Evolutionary conservation across 1,140 invertebrate species (phyloP), one percentile per base, ranked within the genome.

Genomic region (Papilio xuthus): DNA sequence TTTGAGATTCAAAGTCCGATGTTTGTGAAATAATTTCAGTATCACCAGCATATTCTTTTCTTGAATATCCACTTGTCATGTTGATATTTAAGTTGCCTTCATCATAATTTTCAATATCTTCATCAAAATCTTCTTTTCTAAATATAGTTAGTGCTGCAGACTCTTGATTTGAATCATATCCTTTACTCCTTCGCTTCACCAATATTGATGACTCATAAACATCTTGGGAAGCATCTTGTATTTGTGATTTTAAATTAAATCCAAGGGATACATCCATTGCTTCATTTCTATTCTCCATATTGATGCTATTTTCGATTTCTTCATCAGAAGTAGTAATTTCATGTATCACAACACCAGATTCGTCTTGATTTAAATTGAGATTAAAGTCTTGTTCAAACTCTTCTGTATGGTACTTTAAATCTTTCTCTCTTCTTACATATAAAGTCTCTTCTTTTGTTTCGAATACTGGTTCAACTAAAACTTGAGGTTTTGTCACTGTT

Each of bases 141-240:
- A 85, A 63, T 20, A 91, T 85, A 80, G 87, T 90, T 1, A 90
- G 73, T 10, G 82, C 84, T 72, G 86, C 87, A 71, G 78, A 88
- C 74, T 84, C 86, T 67, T 83, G 56, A 10, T 41, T 73, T 28
- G 60, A 80, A 47, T 80, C 81, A 41, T 53, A 50, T 47, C 56
- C 37, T 41, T 77, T 74, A 32, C 8, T 71, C 15, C 13, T 67
- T 32, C 13, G 60, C 12, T 67, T 67, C 4, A 67, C 2, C 13
- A 28, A 15, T 7, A 26, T 32, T 2, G 53, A 10, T 67, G 60
- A 12, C 12, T 67, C 60, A 12, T 18, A 28, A n/a, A 42, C 50
- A 15, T 63, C 41, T 20, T 76, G 32, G 20, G 47, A 50, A 37
- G 32, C 20, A 26, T 75, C 26, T 15, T 76, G n/a, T 23, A 4